phyloP scores from a whole-genome alignment of 2,113 vertebrate genomes.

The Corynorhinus townsendii region DNA sequence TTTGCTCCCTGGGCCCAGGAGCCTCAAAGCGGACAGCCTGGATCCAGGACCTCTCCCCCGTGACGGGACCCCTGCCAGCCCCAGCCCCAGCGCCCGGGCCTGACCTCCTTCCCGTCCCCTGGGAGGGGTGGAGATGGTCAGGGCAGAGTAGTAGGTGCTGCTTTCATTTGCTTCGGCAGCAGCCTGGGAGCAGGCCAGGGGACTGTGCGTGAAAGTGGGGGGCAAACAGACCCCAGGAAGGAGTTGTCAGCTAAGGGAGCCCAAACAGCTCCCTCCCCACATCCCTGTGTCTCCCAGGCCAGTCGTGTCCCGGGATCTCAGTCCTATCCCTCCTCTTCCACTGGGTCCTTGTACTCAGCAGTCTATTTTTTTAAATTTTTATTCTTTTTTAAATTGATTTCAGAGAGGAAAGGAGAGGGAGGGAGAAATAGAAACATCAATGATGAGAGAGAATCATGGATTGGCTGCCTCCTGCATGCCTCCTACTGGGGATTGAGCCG shows the following conservation, averaged over 20 bases:
- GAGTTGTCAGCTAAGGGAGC: background rate
- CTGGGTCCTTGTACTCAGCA: fast-evolving
- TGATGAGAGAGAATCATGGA: too few species aligned
- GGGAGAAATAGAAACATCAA: background rate
- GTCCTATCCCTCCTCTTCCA: background rate
- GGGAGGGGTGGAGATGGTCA: background rate
- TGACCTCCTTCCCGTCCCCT: background rate
- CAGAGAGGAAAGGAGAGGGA: too few species aligned
- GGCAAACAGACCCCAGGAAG: background rate
- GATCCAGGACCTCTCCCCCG: background rate
- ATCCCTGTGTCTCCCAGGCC: background rate
- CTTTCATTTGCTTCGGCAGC: background rate
- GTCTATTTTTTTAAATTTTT: background rate
- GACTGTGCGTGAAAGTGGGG: background rate
- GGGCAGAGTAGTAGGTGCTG: background rate
- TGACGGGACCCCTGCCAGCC: background rate
- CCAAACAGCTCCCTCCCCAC: background rate
- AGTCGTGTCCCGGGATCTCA: background rate
- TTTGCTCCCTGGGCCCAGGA: background rate
- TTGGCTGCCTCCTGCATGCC: too few species aligned
- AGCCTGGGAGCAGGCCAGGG: background rate
- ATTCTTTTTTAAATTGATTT: too few species aligned
- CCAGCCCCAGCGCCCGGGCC: background rate
- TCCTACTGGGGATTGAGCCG: too few species aligned
- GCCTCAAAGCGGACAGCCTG: background rate